phyloP scores from a whole-genome alignment of 1,140 invertebrate genomes.

The Cotesia chilonis region DNA sequence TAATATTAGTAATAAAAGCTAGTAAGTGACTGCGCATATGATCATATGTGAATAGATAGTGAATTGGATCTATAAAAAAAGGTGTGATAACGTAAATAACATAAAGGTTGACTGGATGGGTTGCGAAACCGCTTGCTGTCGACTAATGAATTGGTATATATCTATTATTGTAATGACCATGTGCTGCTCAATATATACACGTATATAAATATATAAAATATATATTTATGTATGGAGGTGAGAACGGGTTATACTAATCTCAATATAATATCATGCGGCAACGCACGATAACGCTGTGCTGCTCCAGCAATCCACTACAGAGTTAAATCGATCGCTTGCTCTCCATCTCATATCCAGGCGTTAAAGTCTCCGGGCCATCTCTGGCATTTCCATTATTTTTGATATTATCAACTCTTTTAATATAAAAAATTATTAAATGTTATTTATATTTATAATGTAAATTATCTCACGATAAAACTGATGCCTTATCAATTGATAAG shows the following conservation, averaged over 20 bases:
- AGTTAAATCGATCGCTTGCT: background rate
- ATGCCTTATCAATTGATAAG: too few relatives aligned
- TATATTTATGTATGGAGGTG: conserved; percentile 19
- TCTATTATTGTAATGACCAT: conserved; percentile 36
- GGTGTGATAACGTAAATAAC: conserved; percentile 27
- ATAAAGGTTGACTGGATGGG: conserved; percentile 11
- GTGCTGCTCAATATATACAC: background rate
- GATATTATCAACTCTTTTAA: conserved; percentile 12
- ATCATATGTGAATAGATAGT: too few relatives aligned
- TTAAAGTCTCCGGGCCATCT: conserved; percentile 33
- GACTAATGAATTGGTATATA: conserved; percentile 36
- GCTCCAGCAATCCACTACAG: background rate
- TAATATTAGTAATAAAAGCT: too few relatives aligned
- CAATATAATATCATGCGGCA: conserved; percentile 36
- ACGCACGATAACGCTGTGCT: conserved; percentile 25
- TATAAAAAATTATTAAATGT: background rate
- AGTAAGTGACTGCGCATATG: too few relatives aligned
- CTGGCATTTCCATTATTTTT: conserved; percentile 27
- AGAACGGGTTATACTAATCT: conserved; percentile 39
- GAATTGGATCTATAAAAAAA: conserved; percentile 5
- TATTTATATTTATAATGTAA: background rate
- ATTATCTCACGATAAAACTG: background rate
- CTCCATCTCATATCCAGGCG: conserved; percentile 4
- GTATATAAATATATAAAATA: too few relatives aligned
- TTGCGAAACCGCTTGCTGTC: background rate